Base-by-base conservation (phyloP, 2,888 invertebrate genomes). In the Ornithoptera priamus region DNA sequence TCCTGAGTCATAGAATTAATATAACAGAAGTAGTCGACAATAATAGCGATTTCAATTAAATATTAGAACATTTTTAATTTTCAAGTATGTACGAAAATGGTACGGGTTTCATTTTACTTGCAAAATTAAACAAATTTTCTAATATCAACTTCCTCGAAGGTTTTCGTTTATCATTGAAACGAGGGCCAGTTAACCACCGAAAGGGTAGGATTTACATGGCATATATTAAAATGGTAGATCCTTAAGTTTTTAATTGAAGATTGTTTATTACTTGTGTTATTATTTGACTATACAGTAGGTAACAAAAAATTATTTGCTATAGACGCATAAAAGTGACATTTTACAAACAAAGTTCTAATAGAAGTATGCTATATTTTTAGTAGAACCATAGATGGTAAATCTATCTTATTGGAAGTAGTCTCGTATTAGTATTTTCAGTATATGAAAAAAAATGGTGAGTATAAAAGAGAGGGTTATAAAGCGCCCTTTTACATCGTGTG, bases 91-190 rank as follows among this genome's bases (percentile, higher is more conserved):
- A 42, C 18, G 20, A 62, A 22, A 61, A 42, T 42, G 20, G 20
- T n/a, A 61, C 18, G n/a, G 20, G 61, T 39, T 39, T 61, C 30
- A 61, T 61, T 61, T 61, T 39, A 61, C 61, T 61, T 39, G 39
- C n/a, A 39, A 61, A 61, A 60, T 60, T 60, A 36, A 36, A 60
- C 60, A 60, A 60, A 60, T 59, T 59, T 17, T 42, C n/a, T 61
- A 61, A 36, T 61, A 39, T 62, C 39, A 62, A 62, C 30, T 60
- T 24, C 30, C 60, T 36, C 60, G 22, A 36, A 36, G 60, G 60
- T 18, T 60, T 30, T 60, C 60, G 36, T 60, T 60, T 60, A 60
- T 17, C 60, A 30, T 22, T 60, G 30, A 36, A 60, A 60, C 60
- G 60, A 60, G 60, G 18, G 60, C 22, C 60, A 36, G 60, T 36